Evolutionary conservation across 1,140 invertebrate genomes (phyloP), one percentile per base, ranked within the genome.

Genomic region (Andricus grossulariae): DNA sequence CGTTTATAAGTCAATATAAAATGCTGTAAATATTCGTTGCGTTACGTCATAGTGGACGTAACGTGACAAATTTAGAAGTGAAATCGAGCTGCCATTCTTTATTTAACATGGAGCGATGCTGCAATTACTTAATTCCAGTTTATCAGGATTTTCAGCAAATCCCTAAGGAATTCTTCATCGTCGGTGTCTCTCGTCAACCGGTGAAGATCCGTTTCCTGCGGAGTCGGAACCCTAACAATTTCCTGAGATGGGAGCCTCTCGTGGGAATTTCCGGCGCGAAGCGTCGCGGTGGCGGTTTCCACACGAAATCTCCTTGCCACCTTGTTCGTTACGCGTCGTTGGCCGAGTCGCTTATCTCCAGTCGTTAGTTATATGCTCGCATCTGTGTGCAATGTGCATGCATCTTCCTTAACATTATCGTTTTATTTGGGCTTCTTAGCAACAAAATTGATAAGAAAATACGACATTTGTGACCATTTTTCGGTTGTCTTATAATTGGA

Each of bases 241-340:
- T 82, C 80, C 83, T 79, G 76, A 66, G 25, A 32, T 80, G 78
- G 82, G 76, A 75, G 52, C 54, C 72, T 80, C 83, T 78, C 80
- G 32, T 21, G 79, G 72, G 83, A 79, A 77, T 78, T 85, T 80
- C 80, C 82, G 83, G 80, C n/a, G 60, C 16, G 15, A 25, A 66
- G 25, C 57, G 16, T 66, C 19, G 57, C 39, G 60, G 32, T 32
- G 12, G 39, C 83, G 84, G 84, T 80, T 84, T 85, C 79, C 77
- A 73, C 78, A 76, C 81, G 71, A 79, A 86, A 84, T 82, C 78
- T 85, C 77, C 72, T 73, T 74, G 52, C 71, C 75, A 74, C 54
- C 79, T 84, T 80, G 54, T 79, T 70, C 78, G 85, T 85, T 85
- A 80, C 83, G 78, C 84, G 72, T 81, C 78, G 83, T 83, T 85